phyloP scores from a whole-genome alignment of 1,140 invertebrate genomes.

The Scaptomyza hsui region DNA sequence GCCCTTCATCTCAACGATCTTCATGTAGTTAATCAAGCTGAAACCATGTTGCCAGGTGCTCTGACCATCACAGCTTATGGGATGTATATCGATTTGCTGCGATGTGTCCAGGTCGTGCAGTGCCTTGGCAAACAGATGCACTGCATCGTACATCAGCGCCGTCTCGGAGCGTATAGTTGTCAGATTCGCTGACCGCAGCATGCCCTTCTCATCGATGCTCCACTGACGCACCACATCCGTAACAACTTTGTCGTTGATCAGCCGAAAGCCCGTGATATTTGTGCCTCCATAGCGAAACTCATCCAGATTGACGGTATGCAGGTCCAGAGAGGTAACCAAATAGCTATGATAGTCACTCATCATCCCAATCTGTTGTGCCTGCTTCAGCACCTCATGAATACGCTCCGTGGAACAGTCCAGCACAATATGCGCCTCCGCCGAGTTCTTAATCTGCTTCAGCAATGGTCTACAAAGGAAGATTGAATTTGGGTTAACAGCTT shows the following conservation, averaged over 20 bases:
- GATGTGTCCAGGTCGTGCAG: constrained; percentile 95
- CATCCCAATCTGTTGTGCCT: constrained; percentile 97
- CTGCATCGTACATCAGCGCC: constrained; percentile 97
- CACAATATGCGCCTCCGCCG: constrained; percentile 95
- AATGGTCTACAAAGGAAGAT: constrained; percentile 87
- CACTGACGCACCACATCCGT: constrained; percentile 91
- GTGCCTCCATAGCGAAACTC: constrained; percentile 97
- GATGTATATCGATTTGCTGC: constrained; percentile 94
- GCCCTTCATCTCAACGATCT: constrained; percentile 96
- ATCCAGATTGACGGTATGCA: constrained; percentile 95
- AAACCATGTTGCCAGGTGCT: constrained; percentile 97
- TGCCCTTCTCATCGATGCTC: constrained; percentile 84
- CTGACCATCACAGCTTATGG: constrained; percentile 94
- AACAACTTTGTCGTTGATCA: constrained; percentile 86
- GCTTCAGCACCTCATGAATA: constrained; percentile 93
- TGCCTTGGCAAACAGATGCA: constrained; percentile 96
- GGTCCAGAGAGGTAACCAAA: constrained; percentile 94
- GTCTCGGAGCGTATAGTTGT: constrained; percentile 92
- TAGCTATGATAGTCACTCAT: constrained; percentile 97
- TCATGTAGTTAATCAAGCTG: constrained; percentile 98
- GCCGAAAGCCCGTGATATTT: constrained; percentile 95
- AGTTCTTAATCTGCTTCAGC: constrained; percentile 95
- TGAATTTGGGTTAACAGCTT: not conserved
- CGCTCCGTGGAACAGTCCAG: constrained; percentile 94
- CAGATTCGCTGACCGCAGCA: constrained; percentile 75